A percentile compares a stretch with the other conserved stretches of the same genome.
phyloP scores from a whole-genome alignment of 2,113 vertebrate species.

The Pampusana beccarii region DNA sequence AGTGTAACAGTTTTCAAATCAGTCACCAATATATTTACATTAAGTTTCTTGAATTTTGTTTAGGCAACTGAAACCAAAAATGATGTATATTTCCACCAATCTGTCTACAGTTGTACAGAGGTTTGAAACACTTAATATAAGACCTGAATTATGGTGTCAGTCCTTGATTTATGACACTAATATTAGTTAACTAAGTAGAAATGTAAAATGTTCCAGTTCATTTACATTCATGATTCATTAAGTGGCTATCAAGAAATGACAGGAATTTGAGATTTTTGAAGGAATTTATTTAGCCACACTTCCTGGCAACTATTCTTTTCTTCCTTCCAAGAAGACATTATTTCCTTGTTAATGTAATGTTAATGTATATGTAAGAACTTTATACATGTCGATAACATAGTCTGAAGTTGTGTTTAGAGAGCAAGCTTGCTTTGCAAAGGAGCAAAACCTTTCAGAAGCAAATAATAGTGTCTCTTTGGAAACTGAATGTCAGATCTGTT shows the following conservation, averaged over 20 bases:
- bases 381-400: accelerated
- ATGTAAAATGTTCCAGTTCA: not conserved
- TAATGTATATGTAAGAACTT: not conserved
- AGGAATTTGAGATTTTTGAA: not conserved
- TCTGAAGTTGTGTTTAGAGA: not conserved
- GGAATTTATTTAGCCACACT: not conserved
- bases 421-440: not conserved
- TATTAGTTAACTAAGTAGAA: conserved; percentile 39
- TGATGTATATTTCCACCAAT: not conserved
- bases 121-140: not conserved
- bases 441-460: not conserved
- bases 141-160: not conserved
- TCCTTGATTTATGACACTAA: conserved; percentile 20
- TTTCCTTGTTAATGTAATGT: not conserved
- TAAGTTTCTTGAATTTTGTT: not conserved
- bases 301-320: not conserved
- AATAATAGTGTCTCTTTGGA: not conserved
- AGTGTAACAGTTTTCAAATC: not conserved
- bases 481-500: not conserved
- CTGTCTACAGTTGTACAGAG: not conserved
- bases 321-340: not conserved
- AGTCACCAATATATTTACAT: not conserved
- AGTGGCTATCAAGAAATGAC: not conserved
- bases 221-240: not conserved
- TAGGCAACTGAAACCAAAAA: not conserved